phyloP scores from a whole-genome alignment of 2,113 vertebrate genomes.

The Cnemophilus loriae region DNA sequence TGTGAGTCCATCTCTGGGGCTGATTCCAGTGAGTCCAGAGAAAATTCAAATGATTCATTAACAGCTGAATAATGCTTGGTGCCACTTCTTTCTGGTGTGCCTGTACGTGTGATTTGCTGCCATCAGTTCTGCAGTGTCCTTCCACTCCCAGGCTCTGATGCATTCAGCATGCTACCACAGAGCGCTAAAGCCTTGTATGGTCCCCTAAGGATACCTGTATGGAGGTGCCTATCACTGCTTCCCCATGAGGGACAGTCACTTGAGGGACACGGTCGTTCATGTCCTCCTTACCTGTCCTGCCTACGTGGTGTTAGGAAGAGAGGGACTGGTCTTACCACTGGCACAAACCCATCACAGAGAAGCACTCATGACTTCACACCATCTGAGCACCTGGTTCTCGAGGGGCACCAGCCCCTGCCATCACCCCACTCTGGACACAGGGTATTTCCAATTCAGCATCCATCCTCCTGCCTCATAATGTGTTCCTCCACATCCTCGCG shows the following conservation, averaged over 20 bases:
- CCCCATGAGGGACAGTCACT: background rate
- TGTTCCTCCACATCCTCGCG: fast-evolving
- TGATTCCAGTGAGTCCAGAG: background rate
- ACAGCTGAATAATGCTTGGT: background rate
- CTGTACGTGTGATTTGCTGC: background rate
- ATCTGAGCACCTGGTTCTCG: background rate
- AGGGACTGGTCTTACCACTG: background rate
- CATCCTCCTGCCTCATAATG: fast-evolving
- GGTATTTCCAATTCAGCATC: background rate
- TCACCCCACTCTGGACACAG: background rate
- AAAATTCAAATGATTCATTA: background rate
- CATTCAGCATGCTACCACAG: fast-evolving
- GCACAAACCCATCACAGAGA: background rate
- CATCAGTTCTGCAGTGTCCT: background rate
- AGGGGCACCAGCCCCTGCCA: background rate
- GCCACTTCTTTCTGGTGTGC: background rate
- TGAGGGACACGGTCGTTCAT: background rate
- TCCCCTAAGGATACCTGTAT: background rate
- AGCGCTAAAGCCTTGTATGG: background rate
- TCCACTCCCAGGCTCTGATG: background rate
- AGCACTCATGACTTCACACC: background rate
- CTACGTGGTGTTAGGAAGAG: fast-evolving
- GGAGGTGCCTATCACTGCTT: background rate
- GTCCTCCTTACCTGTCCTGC: background rate
- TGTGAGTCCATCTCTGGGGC: background rate